These are phyloP conservation scores for Drosophila recens DNA, from an alignment of 2,888 invertebrate species.

Conservation along the genomic window DNA sequence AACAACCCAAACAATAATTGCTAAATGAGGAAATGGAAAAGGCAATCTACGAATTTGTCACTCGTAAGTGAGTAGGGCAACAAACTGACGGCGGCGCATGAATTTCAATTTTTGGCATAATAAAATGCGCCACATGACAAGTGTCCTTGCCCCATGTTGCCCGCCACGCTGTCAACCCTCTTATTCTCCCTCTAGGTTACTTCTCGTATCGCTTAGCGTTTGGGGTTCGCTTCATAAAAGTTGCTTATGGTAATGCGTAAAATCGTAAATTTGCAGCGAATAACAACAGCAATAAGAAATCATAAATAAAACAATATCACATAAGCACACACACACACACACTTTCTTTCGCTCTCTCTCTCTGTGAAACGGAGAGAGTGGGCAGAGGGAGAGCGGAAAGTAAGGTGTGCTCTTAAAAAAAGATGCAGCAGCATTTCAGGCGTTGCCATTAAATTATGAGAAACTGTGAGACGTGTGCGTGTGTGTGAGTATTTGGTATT, in stretches of 20 bases:
- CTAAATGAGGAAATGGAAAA: conserved; percentile 15
- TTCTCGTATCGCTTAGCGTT: conserved; percentile 6
- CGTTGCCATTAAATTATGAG: conserved; percentile 37
- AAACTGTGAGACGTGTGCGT: conserved; percentile 13
- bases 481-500: conserved; percentile 23
- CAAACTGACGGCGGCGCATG: conserved; percentile 44
- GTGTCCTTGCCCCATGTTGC: conserved; percentile 26
- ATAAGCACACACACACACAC: conserved; percentile 61
- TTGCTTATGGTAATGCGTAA: conserved; percentile 73
- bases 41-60: conserved; percentile 56
- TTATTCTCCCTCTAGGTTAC: neutral
- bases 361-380: neutral
- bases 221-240: conserved; percentile 45
- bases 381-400: neutral
- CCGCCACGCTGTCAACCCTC: neutral
- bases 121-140: conserved; percentile 49
- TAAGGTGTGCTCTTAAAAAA: conserved; percentile 16
- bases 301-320: conserved; percentile 77
- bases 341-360: neutral
- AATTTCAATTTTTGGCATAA: conserved; percentile 70
- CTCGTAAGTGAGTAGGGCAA: conserved; percentile 54
- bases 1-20: conserved; percentile 8
- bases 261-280: conserved; percentile 68
- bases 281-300: conserved; percentile 67
- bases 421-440: conserved; percentile 43